Evolutionary conservation across 2,888 invertebrate species (phyloP).

Genomic region (Anaspis maculata): DNA sequence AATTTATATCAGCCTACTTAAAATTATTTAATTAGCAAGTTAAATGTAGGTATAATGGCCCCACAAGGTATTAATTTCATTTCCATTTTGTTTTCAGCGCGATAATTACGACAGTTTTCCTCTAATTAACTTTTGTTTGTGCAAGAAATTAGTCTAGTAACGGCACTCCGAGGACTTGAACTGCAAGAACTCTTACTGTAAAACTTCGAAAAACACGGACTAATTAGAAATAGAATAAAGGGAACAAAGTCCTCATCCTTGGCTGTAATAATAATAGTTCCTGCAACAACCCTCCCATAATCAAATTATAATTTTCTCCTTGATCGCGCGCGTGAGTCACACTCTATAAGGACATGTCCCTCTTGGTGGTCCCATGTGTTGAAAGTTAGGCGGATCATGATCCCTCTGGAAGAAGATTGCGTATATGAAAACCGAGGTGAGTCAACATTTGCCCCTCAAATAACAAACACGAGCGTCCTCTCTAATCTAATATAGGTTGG

Average conservation of each 20-base stretch:
- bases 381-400: conserved; percentile 18
- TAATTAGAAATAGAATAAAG: no score
- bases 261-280: no score
- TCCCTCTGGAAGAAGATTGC: conserved; percentile 11
- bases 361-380: conserved; percentile 22
- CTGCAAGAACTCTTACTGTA: no score
- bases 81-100: conserved; percentile 10
- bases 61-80: conserved; percentile 4
- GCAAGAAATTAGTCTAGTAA: conserved; percentile 17
- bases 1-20: no score
- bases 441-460: conserved; percentile 21
- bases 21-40: no score
- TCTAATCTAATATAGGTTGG: conserved; percentile 23
- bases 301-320: no score
- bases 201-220: no score
- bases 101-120: conserved; percentile 16
- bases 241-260: no score
- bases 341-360: no score
- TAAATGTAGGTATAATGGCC: conserved; percentile 1
- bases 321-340: conserved; percentile 21
- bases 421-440: conserved; percentile 17
- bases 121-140: conserved; percentile 20
- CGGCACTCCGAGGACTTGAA: conserved; percentile 11
- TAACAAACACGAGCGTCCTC: conserved; percentile 22
- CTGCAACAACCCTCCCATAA: no score